Evolutionary conservation across 2,797 vertebrate genomes (phyloP).

Genomic region (Urosaurus nigricauda): DNA sequence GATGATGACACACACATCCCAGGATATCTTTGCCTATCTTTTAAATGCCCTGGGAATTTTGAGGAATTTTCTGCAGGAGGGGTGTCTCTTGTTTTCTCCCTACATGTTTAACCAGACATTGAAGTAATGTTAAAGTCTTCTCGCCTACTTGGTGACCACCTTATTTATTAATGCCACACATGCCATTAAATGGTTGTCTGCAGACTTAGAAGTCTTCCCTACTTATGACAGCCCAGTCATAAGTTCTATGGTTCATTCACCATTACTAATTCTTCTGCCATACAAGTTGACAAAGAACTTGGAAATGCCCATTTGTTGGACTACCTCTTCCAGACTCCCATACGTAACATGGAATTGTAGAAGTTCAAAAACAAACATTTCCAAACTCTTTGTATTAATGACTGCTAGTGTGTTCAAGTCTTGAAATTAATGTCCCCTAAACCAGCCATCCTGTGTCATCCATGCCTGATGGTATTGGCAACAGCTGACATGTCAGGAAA

Average conservation of each 20-base stretch:
- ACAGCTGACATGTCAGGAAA: slow-evolving; percentile 53
- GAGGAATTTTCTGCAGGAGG: not conserved
- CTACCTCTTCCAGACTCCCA: no score
- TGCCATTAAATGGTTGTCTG: not conserved
- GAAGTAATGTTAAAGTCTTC: not conserved
- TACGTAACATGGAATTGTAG: no score
- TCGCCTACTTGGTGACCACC: not conserved
- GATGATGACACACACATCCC: not conserved
- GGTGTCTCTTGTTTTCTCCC: not conserved
- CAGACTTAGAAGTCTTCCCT: not conserved
- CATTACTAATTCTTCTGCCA: not conserved
- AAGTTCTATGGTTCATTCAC: not conserved
- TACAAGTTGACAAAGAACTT: no score
- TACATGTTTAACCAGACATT: not conserved
- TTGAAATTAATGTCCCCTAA: not conserved
- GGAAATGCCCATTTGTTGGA: no score
- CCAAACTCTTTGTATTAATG: not conserved
- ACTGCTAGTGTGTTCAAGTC: not conserved
- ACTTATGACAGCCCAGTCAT: fast-evolving
- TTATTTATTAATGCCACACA: not conserved
- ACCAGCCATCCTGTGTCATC: not conserved
- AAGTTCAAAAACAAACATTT: no score
- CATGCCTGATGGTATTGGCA: slow-evolving; percentile 19
- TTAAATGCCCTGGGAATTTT: not conserved
- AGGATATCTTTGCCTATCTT: not conserved